A percentile compares a stretch with the other conserved stretches of the same genome.
These are phyloP conservation scores for Digitonthophagus gazella DNA, from an alignment of 2,888 invertebrate genomes.

Conservation along the genomic window DNA sequence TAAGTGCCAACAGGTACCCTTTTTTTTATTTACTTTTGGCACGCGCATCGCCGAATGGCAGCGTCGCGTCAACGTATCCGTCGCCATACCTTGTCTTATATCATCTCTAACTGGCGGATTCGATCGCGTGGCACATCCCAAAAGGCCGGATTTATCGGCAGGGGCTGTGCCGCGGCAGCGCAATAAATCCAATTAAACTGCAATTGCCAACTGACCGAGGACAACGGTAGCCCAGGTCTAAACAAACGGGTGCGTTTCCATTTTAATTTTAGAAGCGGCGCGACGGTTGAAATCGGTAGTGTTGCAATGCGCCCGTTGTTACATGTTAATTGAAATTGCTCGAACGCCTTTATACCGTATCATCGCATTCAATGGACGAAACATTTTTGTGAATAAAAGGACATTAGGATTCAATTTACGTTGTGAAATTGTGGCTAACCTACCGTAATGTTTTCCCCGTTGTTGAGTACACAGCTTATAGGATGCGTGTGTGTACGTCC, in stretches of 20 bases:
- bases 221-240: conserved; percentile 11
- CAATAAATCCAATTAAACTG: conserved; percentile 23
- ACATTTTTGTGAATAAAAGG: neutral
- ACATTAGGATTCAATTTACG: too few relatives aligned
- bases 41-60: neutral
- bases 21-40: neutral
- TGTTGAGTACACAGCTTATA: neutral
- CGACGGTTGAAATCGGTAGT: conserved; percentile 5
- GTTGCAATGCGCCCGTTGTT: neutral
- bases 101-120: neutral
- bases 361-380: neutral
- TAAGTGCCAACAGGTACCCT: conserved; percentile 53
- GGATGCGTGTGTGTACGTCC: neutral
- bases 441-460: neutral
- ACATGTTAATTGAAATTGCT: conserved; percentile 18
- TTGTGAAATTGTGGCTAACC: neutral
- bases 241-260: conserved; percentile 22
- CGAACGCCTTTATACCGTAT: neutral
- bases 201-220: conserved; percentile 24
- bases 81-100: neutral
- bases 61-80: neutral
- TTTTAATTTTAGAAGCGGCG: conserved; percentile 24
- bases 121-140: neutral
- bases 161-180: conserved; percentile 8
- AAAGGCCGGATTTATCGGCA: conserved; percentile 13